Evolutionary conservation across 2,113 vertebrate species (phyloP).

Genomic region (Notiomystis cincta): DNA sequence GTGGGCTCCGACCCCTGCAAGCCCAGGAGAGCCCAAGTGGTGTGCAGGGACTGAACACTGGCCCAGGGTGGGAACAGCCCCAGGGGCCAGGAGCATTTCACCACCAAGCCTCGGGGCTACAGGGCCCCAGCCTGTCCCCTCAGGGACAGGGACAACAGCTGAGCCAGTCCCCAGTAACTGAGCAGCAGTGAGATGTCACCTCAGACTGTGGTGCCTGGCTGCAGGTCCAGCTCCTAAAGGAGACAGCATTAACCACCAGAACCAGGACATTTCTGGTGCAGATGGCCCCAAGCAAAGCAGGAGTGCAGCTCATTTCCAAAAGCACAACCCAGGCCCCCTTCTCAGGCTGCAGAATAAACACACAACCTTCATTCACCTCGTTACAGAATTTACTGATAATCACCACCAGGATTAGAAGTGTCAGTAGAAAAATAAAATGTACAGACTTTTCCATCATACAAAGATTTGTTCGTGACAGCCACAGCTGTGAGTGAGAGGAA

Average conservation of each 20-base stretch:
- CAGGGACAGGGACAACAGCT: neutral
- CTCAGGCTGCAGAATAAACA: neutral
- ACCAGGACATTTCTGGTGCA: neutral
- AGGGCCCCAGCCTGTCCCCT: neutral
- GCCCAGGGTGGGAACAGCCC: neutral
- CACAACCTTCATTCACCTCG: neutral
- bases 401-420: neutral
- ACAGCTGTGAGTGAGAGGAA: fast-evolving
- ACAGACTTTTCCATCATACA: neutral
- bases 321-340: neutral
- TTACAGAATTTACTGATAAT: constrained; percentile 34
- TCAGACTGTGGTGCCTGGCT: neutral
- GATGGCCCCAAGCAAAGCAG: fast-evolving
- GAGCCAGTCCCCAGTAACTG: neutral
- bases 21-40: fast-evolving
- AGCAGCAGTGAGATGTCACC: neutral
- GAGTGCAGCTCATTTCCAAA: neutral
- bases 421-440: constrained; percentile 60
- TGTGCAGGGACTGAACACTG: neutral
- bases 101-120: neutral
- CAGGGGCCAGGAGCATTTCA: fast-evolving
- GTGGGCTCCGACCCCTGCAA: fast-evolving
- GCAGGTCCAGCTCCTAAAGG: neutral
- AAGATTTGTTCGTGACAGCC: neutral
- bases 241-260: neutral